Conservation (phyloP, 2,113 vertebrate species). For the Sphaerodactylus townsendi region DNA sequence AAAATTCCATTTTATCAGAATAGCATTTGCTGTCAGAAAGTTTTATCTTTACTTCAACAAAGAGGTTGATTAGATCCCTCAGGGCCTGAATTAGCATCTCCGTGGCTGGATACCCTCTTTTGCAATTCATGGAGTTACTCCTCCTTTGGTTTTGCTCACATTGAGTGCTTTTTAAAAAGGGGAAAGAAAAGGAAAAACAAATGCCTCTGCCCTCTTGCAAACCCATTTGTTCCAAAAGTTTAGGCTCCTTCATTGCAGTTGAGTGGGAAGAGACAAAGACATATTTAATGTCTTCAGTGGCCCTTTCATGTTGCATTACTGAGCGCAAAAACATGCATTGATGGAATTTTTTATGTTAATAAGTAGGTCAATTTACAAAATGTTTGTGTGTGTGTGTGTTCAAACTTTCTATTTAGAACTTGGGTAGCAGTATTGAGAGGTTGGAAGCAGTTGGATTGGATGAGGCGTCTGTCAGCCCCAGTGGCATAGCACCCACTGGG, state of each 20-base stretch:
- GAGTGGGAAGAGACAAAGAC: neutral
- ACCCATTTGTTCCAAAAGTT: slow-evolving; percentile 43
- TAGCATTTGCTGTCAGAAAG: slow-evolving; percentile 79
- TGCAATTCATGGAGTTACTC: slow-evolving; percentile 77
- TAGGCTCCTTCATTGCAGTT: slow-evolving; percentile 47
- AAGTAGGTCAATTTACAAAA: neutral
- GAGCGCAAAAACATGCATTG: neutral
- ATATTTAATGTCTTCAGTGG: slow-evolving; percentile 23
- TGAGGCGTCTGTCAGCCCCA: too few species aligned
- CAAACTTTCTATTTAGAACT: neutral
- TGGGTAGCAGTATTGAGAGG: too few species aligned
- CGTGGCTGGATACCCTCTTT: slow-evolving; percentile 71
- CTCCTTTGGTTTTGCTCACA: slow-evolving; percentile 64
- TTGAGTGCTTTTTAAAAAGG: slow-evolving; percentile 39
- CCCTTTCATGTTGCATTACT: slow-evolving; percentile 37
- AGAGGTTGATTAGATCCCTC: slow-evolving; percentile 78
- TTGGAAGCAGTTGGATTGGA: too few species aligned
- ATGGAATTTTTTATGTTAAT: neutral
- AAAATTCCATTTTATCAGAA: slow-evolving; percentile 84
- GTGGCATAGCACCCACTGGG: too few species aligned
- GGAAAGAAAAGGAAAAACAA: neutral
- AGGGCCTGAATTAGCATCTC: slow-evolving; percentile 79
- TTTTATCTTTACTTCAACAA: slow-evolving; percentile 83
- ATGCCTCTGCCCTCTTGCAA: slow-evolving; percentile 52
- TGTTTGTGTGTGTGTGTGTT: neutral